Base-by-base conservation (phyloP, 53 echinoderm and acorn worm species). In the Antedon mediterranea region DNA sequence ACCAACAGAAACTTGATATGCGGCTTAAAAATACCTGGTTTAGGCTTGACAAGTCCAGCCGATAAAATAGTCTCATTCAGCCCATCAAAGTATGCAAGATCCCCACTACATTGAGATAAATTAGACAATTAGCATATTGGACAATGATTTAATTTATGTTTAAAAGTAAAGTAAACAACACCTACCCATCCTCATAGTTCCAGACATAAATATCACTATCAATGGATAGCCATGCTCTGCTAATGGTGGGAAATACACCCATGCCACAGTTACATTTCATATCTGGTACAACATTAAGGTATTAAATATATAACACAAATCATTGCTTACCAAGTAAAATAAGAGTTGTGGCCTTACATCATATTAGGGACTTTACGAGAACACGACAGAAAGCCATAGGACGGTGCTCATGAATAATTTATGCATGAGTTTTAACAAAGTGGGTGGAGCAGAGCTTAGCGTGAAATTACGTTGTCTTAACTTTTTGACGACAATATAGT, bases 251-350 rank as follows among this genome's bases (percentile, higher is more conserved):
- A 43, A 92, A 97, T 6, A 90, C 83, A 13, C 97, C 97, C 97
- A 97, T 97, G 86, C 89, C 86, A 71, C 92, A 97, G 80, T 97
- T 91, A 34, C 92, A 92, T 43, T 95, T 91, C 95, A 95, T 95
- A 74, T 95, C 94, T 94, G 89, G 44, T 43, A 28, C 20, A 71
- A 26, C 37, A 37, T 37, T 37, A 37, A 37, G 37, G 37, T 72
- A 18, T 28, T 72, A 28, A 72, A 28, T 8, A 57, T 26, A 57
- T 26, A 57, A 8, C 5, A 7, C 29, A 29, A 8, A 72, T 4
- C 30, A 5, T 4, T 30, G 29, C 8, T 72, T 72, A 4, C 73
- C 4, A 5, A 72, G 29, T 5, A 72, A 28, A 14, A 72, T 5
- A 72, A 15, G 4, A 72, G 72, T 8, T 14, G 29, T 7, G 4